A percentile compares a stretch with the other conserved stretches of the same genome.
Conservation (phyloP, 1,140 invertebrate species). For the Papilio dardanus region DNA sequence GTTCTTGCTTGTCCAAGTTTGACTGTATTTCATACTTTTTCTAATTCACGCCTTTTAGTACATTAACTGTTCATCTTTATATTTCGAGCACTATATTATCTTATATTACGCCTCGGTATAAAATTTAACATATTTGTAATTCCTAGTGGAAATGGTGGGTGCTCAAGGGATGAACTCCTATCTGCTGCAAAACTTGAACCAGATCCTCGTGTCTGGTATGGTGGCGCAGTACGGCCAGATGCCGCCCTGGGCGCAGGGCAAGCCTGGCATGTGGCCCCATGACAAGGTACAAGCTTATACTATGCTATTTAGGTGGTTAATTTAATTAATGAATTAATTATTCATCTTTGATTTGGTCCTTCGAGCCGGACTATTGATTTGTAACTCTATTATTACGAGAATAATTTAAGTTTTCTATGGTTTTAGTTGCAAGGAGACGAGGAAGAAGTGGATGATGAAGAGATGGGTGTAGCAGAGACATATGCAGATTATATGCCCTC, state of each 20-base stretch:
- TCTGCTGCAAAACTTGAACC: constrained; percentile 81
- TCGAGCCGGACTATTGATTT: neutral
- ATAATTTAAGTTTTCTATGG: neutral
- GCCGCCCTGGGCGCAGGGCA: constrained; percentile 62
- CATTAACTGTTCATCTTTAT: too few relatives aligned
- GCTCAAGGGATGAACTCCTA: constrained; percentile 81
- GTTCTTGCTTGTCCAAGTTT: too few relatives aligned
- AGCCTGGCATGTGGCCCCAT: constrained; percentile 67
- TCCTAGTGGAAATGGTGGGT: constrained; percentile 84
- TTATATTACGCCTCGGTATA: neutral
- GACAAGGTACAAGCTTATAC: constrained; percentile 56
- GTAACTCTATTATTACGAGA: neutral
- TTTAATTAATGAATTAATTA: neutral
- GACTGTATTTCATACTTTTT: too few relatives aligned
- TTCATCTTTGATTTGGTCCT: neutral
- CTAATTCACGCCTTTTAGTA: too few relatives aligned
- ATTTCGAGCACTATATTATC: too few relatives aligned
- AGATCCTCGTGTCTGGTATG: constrained; percentile 79
- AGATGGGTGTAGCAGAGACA: constrained; percentile 98
- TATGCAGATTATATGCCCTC: constrained; percentile 99
- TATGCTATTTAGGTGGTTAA: neutral
- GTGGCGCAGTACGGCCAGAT: constrained; percentile 65
- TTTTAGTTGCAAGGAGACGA: constrained; percentile 77
- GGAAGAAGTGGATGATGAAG: constrained; percentile 97
- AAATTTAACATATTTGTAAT: constrained; percentile 10